Evolutionary conservation across 2,888 invertebrate genomes (phyloP).

Genomic region (Drosophila kanekoi): DNA sequence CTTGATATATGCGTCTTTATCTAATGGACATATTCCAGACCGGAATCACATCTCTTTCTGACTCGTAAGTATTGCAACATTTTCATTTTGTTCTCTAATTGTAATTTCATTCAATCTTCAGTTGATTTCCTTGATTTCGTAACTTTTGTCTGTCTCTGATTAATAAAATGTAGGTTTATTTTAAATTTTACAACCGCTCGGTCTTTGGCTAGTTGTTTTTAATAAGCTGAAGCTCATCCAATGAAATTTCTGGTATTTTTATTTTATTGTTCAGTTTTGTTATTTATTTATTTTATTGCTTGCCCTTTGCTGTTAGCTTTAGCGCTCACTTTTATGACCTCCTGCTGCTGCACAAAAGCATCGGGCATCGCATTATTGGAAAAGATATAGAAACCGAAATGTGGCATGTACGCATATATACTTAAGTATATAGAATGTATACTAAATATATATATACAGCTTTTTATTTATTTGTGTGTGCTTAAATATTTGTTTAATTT

Average conservation of each 20-base stretch:
- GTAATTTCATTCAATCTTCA: too few relatives aligned
- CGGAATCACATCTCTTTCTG: too few relatives aligned
- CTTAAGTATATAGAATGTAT: slow-evolving; percentile 10
- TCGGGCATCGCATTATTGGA: background rate
- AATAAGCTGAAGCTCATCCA: too few relatives aligned
- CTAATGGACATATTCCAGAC: too few relatives aligned
- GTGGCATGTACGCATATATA: background rate
- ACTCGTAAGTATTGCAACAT: too few relatives aligned
- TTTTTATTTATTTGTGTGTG: slow-evolving; percentile 1
- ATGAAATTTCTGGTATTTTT: background rate
- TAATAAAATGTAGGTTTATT: background rate
- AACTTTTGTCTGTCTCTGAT: background rate
- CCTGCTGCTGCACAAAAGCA: slow-evolving; percentile 1
- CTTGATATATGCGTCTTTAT: too few relatives aligned
- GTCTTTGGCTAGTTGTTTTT: too few relatives aligned
- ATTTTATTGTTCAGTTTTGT: background rate
- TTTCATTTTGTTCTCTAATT: too few relatives aligned
- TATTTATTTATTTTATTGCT: background rate
- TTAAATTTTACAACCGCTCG: background rate
- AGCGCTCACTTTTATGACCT: background rate
- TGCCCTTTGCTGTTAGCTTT: background rate
- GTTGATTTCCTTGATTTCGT: too few relatives aligned
- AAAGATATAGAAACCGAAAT: background rate
- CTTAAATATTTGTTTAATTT: slow-evolving; percentile 18
- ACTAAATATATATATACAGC: slow-evolving; percentile 11